Conservation (phyloP, 2,888 invertebrate genomes). For the Ormyrus labotus region DNA sequence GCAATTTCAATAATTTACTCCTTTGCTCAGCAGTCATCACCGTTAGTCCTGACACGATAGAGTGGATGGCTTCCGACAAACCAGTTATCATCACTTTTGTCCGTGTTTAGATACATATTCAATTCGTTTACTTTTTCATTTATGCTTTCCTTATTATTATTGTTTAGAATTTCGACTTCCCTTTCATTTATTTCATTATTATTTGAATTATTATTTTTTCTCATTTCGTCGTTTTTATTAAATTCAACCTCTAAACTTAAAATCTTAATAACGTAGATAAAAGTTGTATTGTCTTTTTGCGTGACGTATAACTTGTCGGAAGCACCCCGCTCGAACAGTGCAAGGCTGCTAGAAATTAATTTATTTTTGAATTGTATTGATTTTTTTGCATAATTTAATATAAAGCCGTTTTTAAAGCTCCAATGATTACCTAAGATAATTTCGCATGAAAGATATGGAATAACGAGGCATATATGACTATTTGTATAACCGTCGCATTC, state of each 20-base stretch:
- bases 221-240: not conserved
- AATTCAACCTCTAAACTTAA: no score
- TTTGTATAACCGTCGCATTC: not conserved
- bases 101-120: not conserved
- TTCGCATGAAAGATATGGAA: slow-evolving; percentile 1
- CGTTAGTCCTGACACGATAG: not conserved
- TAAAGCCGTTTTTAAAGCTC: not conserved
- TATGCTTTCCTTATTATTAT: not conserved
- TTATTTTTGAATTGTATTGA: not conserved
- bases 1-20: not conserved
- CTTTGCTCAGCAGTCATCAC: not conserved
- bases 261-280: not conserved
- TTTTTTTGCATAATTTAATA: not conserved
- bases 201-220: not conserved
- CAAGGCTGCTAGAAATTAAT: not conserved
- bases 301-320: not conserved
- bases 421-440: slow-evolving; percentile 11
- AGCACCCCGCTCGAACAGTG: not conserved
- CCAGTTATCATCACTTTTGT: not conserved
- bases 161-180: not conserved
- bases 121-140: not conserved
- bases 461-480: not conserved
- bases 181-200: not conserved
- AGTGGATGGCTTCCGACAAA: not conserved
- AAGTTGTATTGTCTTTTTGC: not conserved